Conservation (phyloP, 2,113 vertebrate species). For the Hippocampus abdominalis region DNA sequence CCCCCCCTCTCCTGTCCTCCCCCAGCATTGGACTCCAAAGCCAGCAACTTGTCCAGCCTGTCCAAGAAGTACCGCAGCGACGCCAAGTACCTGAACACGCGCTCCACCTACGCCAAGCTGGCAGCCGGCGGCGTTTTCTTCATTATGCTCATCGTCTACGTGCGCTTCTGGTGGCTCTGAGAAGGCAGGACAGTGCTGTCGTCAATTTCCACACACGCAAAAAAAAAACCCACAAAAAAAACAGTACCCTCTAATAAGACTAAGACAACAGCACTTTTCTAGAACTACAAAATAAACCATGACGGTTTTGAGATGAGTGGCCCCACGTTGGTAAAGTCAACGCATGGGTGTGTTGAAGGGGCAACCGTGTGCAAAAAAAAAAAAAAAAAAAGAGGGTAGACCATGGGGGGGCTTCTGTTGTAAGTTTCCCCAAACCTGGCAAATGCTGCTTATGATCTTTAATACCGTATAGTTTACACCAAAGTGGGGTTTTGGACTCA, state of each 20-base stretch:
- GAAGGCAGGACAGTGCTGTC: slow-evolving; percentile 6
- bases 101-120: slow-evolving; percentile 96
- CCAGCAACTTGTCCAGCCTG: slow-evolving; percentile 93
- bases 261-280: slow-evolving; percentile 35
- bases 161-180: slow-evolving; percentile 99
- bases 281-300: slow-evolving; percentile 38
- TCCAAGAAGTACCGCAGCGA: slow-evolving; percentile 98
- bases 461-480: slow-evolving; percentile 15
- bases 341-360: slow-evolving; percentile 3
- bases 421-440: slow-evolving; percentile 25
- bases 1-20: neutral
- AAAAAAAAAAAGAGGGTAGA: neutral
- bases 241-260: slow-evolving; percentile 55
- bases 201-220: slow-evolving; percentile 19
- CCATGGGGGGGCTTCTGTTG: slow-evolving; percentile 23
- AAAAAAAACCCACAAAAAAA: slow-evolving; percentile 35
- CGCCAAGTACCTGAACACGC: slow-evolving; percentile 97
- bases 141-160: slow-evolving; percentile 97
- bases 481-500: neutral
- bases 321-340: neutral
- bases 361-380: neutral
- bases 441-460: slow-evolving; percentile 10
- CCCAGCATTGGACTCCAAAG: slow-evolving; percentile 95
- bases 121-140: slow-evolving; percentile 93
- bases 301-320: slow-evolving; percentile 47